Evolutionary conservation across 2,113 vertebrate genomes (phyloP).

Genomic region (Pionites leucogaster): DNA sequence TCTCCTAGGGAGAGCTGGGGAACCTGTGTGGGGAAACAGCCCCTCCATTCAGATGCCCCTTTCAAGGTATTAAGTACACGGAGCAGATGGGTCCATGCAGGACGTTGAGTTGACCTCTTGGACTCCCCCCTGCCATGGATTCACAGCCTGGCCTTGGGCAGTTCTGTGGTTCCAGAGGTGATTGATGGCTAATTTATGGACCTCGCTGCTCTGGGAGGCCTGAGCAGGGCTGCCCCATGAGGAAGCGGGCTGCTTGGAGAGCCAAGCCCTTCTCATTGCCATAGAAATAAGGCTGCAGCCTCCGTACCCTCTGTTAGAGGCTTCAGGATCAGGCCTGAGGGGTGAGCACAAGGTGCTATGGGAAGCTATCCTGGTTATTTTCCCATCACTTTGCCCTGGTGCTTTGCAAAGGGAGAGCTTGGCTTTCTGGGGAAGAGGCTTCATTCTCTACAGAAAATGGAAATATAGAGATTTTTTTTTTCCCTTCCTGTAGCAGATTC

Average conservation of each 20-base stretch:
- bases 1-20: background rate
- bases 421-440: constrained; percentile 16
- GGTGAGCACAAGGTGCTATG: background rate
- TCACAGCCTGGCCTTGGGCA: background rate
- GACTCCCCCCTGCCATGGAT: background rate
- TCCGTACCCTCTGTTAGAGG: background rate
- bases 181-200: rapidly evolving
- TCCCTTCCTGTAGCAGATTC: constrained; percentile 59
- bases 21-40: background rate
- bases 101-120: background rate
- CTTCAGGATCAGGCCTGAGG: background rate
- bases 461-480: constrained; percentile 51
- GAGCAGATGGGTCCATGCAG: background rate
- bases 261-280: background rate
- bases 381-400: background rate
- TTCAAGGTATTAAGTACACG: background rate
- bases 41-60: background rate
- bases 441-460: constrained; percentile 41
- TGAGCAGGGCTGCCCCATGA: background rate
- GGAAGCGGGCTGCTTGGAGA: background rate
- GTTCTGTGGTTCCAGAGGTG: background rate
- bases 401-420: background rate
- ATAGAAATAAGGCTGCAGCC: background rate
- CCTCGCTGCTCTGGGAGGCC: background rate
- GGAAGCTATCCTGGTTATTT: background rate